Base-by-base conservation (phyloP, 1,140 invertebrate genomes). In the Mercenaria mercenaria region DNA sequence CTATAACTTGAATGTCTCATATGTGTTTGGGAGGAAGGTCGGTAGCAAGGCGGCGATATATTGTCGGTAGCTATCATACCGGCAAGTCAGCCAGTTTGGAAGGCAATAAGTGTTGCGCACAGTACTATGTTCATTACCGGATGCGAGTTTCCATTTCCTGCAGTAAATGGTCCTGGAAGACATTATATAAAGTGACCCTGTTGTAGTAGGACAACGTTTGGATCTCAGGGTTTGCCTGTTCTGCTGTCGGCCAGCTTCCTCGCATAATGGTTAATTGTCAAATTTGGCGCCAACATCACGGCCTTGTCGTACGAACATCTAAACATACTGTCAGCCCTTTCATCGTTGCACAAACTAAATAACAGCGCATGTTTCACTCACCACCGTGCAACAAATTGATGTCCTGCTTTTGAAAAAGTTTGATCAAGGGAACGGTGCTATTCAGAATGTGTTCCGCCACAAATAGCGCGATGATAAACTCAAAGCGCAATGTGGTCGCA, bases 81-180 rank as follows among this genome's bases (percentile, higher is more conserved):
- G 18, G 80, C 3, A 82, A 37, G 39, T 20, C 52, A 39, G 29
- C 29, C 26, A 82, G 41, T 82, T 18, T 6, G 26, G 10, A 39
- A 20, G 80, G 80, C 41, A 80, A 32, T 1, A 80, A 26, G 34
- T 80, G 26, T 13, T 52, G 47, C 11, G 77, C 26, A 32, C 47
- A 41, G 56, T 56, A 37, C 34, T 34, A 37, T 82, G 52, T 82
- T 82, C 20, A n/a, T 64, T 82, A 11, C n/a, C 18, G 41, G 37
- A 82, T 61, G 15, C 80, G 50, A 23, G 39, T 18, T 18, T 82
- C 52, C 80, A 64, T 82, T 64, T 81, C 80, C 56, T 82, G 80
- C 32, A 64, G 0, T 37, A 64, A 56, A 59, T 81, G 77, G 29
- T 81, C 77, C 13, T 59, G n/a, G 39, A 82, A 59, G 3, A 64